Evolutionary conservation across 2,113 vertebrate genomes (phyloP).

Genomic region (Centropristis striata): DNA sequence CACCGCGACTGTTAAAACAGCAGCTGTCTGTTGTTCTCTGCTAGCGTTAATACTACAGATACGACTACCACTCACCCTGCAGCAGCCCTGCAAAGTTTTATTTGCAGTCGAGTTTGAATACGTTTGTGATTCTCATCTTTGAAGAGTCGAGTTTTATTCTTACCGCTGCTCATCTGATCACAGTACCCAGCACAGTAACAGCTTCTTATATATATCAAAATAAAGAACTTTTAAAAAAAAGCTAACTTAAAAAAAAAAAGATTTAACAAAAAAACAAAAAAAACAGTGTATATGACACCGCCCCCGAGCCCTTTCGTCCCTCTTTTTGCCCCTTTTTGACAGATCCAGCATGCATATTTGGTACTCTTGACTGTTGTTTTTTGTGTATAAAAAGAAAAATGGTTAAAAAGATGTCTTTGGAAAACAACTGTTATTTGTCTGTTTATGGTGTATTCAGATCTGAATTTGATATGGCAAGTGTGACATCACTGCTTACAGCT

Average conservation of each 20-base stretch:
- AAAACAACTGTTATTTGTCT: conserved; percentile 84
- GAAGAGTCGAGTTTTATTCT: conserved; percentile 81
- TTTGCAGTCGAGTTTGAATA: conserved; percentile 85
- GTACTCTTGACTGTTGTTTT: conserved; percentile 89
- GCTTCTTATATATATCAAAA: conserved; percentile 62
- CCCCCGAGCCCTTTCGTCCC: background rate
- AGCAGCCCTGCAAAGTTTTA: conserved; percentile 87
- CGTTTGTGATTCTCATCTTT: conserved; percentile 79
- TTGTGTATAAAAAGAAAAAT: conserved; percentile 81
- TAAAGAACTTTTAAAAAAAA: conserved; percentile 52
- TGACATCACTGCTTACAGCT: conserved; percentile 79
- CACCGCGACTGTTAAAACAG: conserved; percentile 80
- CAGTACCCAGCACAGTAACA: conserved; percentile 80
- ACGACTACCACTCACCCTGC: conserved; percentile 49
- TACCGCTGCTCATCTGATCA: conserved; percentile 76
- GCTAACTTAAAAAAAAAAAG: conserved; percentile 6
- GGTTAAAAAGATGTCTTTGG: conserved; percentile 71
- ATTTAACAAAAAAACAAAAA: too few relatives aligned
- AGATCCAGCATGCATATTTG: conserved; percentile 88
- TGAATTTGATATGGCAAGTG: conserved; percentile 79
- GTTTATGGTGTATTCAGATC: conserved; percentile 85
- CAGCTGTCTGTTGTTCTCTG: conserved; percentile 67
- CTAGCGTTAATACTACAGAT: conserved; percentile 22
- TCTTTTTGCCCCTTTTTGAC: conserved; percentile 73
- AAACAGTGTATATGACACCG: conserved; percentile 58